These are phyloP conservation scores for Chironomus striatipennis DNA, from an alignment of 1,140 invertebrate species.

Conservation along the genomic window DNA sequence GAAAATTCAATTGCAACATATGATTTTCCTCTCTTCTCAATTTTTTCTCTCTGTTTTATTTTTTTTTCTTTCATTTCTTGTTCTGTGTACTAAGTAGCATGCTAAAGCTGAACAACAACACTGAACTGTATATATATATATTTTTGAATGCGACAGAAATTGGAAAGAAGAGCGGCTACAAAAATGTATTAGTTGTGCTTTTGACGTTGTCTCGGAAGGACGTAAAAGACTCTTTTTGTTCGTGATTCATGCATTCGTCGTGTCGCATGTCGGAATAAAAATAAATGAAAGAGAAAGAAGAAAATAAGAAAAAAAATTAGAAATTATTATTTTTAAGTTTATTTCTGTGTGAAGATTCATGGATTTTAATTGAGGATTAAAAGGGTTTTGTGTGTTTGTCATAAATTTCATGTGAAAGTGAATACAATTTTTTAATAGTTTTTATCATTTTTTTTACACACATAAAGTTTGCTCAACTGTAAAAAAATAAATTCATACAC, in stretches of 20 bases:
- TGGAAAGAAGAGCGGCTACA: not conserved
- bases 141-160: too few species aligned
- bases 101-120: not conserved
- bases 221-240: not conserved
- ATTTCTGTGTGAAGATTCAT: not conserved
- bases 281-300: too few species aligned
- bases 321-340: not conserved
- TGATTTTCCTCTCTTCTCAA: not conserved
- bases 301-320: too few species aligned
- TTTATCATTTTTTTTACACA: not conserved
- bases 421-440: not conserved
- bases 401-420: not conserved
- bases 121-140: not conserved
- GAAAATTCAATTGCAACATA: not conserved
- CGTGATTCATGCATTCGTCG: not conserved
- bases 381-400: not conserved
- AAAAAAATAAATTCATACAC: not conserved
- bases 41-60: not conserved
- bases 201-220: conserved; percentile 1
- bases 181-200: not conserved
- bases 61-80: not conserved
- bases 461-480: not conserved
- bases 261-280: not conserved
- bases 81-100: not conserved
- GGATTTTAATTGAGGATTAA: not conserved